These are phyloP conservation scores for Pontoporia blainvillei DNA, from an alignment of 2,113 vertebrate species.

Conservation along the genomic window DNA sequence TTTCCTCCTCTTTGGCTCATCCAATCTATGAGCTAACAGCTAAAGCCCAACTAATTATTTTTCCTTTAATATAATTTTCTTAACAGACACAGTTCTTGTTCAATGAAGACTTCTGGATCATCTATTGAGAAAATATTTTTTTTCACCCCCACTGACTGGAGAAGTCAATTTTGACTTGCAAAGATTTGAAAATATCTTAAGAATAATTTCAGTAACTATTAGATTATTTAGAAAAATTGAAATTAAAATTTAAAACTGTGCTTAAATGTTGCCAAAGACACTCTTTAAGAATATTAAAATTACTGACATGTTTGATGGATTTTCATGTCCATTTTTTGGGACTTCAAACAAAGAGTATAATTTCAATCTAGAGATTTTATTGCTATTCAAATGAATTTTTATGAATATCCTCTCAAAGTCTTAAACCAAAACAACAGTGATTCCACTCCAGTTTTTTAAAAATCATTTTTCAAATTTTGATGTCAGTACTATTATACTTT, in stretches of 20 bases:
- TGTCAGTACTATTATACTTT: neutral
- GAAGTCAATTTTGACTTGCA: neutral
- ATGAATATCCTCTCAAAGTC: neutral
- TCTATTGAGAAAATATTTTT: neutral
- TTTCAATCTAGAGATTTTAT: neutral
- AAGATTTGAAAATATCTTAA: neutral
- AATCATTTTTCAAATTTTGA: slow-evolving; percentile 23
- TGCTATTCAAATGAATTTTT: neutral
- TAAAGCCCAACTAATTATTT: neutral
- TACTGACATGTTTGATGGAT: neutral
- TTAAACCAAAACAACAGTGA: neutral
- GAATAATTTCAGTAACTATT: neutral
- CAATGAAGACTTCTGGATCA: neutral
- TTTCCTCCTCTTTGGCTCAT: neutral
- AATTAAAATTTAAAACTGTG: neutral
- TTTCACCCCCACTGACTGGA: neutral
- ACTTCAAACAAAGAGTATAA: neutral
- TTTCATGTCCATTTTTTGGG: neutral
- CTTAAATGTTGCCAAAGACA: neutral
- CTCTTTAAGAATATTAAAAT: neutral
- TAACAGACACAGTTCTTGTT: neutral
- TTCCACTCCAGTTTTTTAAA: neutral
- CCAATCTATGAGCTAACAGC: neutral
- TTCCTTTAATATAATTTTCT: neutral
- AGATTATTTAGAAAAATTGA: neutral